Percentiles rank a stretch among this genome's conserved stretches.
These are phyloP conservation scores for Enteromius fasciolatus DNA, from an alignment of 2,797 vertebrate genomes.

Conservation along the genomic window DNA sequence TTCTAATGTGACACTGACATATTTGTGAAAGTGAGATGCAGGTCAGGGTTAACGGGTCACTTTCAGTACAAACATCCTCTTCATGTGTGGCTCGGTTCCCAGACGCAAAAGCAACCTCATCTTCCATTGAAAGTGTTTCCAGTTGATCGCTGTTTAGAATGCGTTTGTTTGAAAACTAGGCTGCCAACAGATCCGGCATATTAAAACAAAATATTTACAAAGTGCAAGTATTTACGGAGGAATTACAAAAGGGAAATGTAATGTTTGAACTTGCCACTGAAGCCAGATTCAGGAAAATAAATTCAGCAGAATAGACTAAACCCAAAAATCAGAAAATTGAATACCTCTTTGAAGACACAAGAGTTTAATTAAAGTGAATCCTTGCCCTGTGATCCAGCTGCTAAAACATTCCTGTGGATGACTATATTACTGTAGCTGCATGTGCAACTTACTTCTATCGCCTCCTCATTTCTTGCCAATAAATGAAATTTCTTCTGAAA, in stretches of 20 bases:
- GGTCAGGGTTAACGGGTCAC: constrained; percentile 38
- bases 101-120: constrained; percentile 8
- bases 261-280: constrained; percentile 5
- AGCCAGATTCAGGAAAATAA: constrained; percentile 8
- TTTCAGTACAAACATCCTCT: constrained; percentile 49
- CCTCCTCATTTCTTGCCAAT: background rate
- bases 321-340: background rate
- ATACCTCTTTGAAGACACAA: background rate
- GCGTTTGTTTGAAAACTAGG: constrained; percentile 5
- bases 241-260: background rate
- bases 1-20: background rate
- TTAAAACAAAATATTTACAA: constrained; percentile 27
- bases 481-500: background rate
- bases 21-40: constrained; percentile 40
- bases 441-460: background rate
- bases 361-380: constrained; percentile 7
- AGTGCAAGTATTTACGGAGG: constrained; percentile 5
- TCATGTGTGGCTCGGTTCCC: constrained; percentile 43
- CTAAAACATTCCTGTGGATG: background rate
- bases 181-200: background rate
- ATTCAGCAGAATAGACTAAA: background rate
- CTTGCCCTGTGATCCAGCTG: constrained; percentile 23
- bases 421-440: background rate
- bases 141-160: background rate
- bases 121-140: background rate